A percentile compares a stretch with the other conserved stretches of the same genome.
Evolutionary conservation across 2,797 vertebrate genomes (phyloP).

Genomic region (Melanotaenia boesemani): DNA sequence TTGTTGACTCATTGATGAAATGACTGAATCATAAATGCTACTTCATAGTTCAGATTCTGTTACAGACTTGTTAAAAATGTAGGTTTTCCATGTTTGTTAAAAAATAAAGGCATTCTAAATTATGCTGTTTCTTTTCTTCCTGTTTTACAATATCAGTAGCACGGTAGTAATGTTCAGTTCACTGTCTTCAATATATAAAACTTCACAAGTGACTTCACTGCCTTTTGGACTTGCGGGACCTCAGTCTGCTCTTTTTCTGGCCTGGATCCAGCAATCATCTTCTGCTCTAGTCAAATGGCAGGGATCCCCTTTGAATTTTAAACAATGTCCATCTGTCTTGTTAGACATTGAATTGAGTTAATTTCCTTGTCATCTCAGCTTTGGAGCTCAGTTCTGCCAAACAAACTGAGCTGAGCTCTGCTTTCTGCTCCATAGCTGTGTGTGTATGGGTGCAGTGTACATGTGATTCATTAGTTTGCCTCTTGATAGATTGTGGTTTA

Average conservation of each 20-base stretch:
- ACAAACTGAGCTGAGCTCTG: not conserved
- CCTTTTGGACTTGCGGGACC: not conserved
- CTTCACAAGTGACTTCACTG: not conserved
- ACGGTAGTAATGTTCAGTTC: not conserved
- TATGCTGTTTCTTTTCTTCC: too few relatives aligned
- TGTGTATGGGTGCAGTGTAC: not conserved
- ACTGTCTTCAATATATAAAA: not conserved
- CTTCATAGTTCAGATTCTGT: too few relatives aligned
- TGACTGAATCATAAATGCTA: too few relatives aligned
- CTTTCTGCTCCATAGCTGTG: not conserved
- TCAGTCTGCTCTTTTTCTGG: not conserved
- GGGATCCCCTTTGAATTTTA: not conserved
- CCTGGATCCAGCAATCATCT: not conserved
- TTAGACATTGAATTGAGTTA: not conserved
- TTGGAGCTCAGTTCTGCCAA: not conserved
- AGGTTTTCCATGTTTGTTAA: too few relatives aligned
- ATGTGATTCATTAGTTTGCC: not conserved
- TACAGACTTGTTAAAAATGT: too few relatives aligned
- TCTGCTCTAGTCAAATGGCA: not conserved
- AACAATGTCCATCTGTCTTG: not conserved
- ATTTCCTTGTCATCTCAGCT: not conserved
- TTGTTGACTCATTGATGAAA: too few relatives aligned
- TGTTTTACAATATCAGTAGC: not conserved
- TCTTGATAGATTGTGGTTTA: not conserved
- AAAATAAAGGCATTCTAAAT: too few relatives aligned